phyloP scores from a whole-genome alignment of 2,888 invertebrate species.

The Gastracanthus pulcherrimus region DNA sequence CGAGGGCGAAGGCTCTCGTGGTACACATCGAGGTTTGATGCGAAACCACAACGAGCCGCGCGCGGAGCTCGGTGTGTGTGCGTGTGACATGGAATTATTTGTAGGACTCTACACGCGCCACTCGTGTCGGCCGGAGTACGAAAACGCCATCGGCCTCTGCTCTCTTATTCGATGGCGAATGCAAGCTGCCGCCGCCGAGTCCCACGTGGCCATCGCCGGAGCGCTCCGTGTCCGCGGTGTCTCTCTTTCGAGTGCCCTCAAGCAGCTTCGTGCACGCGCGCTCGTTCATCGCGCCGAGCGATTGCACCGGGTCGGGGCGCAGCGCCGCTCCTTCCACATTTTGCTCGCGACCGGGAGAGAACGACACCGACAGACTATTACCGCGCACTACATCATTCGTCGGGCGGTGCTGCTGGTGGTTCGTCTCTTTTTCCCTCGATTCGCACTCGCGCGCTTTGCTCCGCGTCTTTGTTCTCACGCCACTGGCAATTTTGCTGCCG shows the following conservation, averaged over 20 bases:
- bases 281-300: neutral
- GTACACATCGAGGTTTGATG: slow-evolving; percentile 29
- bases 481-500: too few relatives aligned
- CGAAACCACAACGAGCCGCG: too few relatives aligned
- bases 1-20: too few relatives aligned
- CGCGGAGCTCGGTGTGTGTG: slow-evolving; percentile 59
- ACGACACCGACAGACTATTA: neutral
- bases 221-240: too few relatives aligned
- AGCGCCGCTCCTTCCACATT: neutral
- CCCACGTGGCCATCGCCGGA: neutral
- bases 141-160: slow-evolving; percentile 7
- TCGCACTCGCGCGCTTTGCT: too few relatives aligned
- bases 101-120: slow-evolving; percentile 61
- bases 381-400: neutral
- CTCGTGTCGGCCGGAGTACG: slow-evolving; percentile 37
- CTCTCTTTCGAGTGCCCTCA: neutral
- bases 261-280: neutral
- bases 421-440: too few relatives aligned
- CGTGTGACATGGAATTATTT: slow-evolving; percentile 67
- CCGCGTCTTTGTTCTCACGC: too few relatives aligned
- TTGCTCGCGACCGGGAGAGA: neutral
- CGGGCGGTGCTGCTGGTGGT: too few relatives aligned
- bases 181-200: neutral
- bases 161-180: too few relatives aligned
- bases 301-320: neutral